phyloP scores from a whole-genome alignment of 2,888 invertebrate species.

The Diarsia rubi region DNA sequence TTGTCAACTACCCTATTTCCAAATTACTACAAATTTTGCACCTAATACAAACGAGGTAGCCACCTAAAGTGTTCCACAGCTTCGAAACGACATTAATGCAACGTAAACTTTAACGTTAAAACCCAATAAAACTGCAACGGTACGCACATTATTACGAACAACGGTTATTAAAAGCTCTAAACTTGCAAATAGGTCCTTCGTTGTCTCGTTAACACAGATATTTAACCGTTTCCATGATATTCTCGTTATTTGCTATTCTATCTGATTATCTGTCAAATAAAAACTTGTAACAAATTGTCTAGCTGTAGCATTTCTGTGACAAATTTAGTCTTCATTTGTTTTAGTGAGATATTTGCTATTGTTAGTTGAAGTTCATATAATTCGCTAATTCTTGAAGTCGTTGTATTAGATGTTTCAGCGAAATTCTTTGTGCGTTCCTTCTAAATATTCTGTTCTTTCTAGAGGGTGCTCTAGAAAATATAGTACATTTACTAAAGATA shows the following conservation, averaged over 20 bases:
- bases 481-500: neutral
- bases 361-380: neutral
- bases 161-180: constrained; percentile 50
- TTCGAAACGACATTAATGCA: constrained; percentile 12
- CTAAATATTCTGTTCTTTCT: neutral
- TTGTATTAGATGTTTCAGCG: neutral
- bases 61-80: neutral
- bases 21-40: constrained; percentile 3
- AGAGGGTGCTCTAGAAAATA: too few relatives aligned
- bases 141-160: constrained; percentile 37
- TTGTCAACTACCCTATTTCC: too few relatives aligned
- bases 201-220: constrained; percentile 49
- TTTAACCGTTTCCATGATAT: constrained; percentile 37
- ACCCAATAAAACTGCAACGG: constrained; percentile 51
- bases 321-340: constrained; percentile 20
- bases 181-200: constrained; percentile 44
- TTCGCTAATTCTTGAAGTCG: neutral
- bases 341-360: neutral
- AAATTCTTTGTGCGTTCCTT: neutral
- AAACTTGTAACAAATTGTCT: constrained; percentile 40
- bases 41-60: constrained; percentile 16
- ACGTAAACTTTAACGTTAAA: constrained; percentile 32
- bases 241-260: constrained; percentile 40
- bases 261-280: constrained; percentile 39
- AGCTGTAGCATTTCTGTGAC: constrained; percentile 20